These are phyloP conservation scores for Macrosiphum euphorbiae DNA, from an alignment of 2,888 invertebrate genomes.

Conservation along the genomic window DNA sequence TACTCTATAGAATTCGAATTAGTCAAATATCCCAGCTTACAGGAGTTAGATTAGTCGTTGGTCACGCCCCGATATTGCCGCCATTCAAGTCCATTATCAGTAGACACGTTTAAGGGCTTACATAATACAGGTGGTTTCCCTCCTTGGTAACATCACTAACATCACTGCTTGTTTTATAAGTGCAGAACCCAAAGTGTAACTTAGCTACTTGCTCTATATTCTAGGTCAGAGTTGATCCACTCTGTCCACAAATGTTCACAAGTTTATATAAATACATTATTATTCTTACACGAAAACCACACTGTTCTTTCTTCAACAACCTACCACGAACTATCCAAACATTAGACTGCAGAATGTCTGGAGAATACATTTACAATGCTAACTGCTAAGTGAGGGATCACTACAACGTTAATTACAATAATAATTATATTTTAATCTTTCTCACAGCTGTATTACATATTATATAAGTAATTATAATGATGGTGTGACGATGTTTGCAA, in stretches of 20 bases:
- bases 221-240: neutral
- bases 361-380: neutral
- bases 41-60: neutral
- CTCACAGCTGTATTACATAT: neutral
- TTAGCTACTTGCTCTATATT: neutral
- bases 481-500: neutral
- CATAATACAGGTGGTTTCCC: neutral
- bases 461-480: neutral
- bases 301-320: neutral
- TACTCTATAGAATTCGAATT: neutral
- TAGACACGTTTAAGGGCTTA: neutral
- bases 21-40: neutral
- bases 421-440: neutral
- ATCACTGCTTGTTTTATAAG: neutral
- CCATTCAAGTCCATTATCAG: neutral
- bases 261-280: neutral
- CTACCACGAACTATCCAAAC: neutral
- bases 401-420: neutral
- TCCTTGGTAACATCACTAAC: neutral
- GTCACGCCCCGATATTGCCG: neutral
- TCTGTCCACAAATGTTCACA: neutral
- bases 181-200: neutral
- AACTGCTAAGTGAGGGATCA: neutral
- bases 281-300: neutral
- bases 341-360: neutral